These are phyloP conservation scores for Nasonia vitripennis DNA, from an alignment of 1,140 invertebrate species.

Conservation along the genomic window DNA sequence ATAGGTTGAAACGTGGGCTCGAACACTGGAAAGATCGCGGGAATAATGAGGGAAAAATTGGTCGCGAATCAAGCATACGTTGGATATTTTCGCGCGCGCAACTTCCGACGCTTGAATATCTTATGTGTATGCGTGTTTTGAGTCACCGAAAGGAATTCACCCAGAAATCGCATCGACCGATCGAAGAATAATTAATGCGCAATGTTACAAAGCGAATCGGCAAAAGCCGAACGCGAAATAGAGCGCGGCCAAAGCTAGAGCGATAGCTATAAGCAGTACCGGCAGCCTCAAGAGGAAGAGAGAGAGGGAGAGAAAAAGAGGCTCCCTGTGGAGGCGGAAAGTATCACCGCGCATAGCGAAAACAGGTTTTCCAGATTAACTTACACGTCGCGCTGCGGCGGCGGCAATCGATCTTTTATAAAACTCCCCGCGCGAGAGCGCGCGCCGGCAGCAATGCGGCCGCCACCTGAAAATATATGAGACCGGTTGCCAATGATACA, in stretches of 20 bases:
- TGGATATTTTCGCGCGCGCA: background rate
- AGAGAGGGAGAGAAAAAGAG: constrained; percentile 58
- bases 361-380: constrained; percentile 69
- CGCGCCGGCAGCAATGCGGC: constrained; percentile 35
- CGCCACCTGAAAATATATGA: constrained; percentile 50
- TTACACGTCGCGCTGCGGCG: constrained; percentile 54
- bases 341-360: constrained; percentile 59
- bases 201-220: constrained; percentile 31
- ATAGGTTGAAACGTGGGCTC: constrained; percentile 2
- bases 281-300: background rate
- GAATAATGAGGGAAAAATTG: constrained; percentile 28
- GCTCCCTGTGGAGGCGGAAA: constrained; percentile 66
- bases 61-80: background rate
- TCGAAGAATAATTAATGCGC: constrained; percentile 39
- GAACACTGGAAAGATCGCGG: constrained; percentile 1
- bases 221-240: constrained; percentile 30
- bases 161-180: constrained; percentile 29
- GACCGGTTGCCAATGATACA: constrained; percentile 49
- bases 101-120: background rate
- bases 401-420: constrained; percentile 63
- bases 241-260: background rate
- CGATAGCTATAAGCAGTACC: background rate
- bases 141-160: constrained; percentile 44
- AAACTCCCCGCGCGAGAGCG: constrained; percentile 6
- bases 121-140: background rate